Base-by-base conservation (phyloP, 2,113 vertebrate genomes). In the Nanorana parkeri region DNA sequence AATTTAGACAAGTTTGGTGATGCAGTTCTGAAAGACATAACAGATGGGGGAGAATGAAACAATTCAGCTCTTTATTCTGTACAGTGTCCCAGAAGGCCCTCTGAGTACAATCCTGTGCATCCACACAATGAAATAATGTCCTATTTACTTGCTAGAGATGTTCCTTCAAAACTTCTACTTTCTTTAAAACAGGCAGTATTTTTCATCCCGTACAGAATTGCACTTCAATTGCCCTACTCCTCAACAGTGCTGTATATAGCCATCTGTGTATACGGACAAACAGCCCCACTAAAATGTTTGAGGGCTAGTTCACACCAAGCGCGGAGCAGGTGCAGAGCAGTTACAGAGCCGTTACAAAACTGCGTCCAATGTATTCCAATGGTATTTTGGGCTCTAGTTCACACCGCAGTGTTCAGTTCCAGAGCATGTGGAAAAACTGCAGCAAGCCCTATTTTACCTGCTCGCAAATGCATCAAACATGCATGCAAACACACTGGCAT, bases 1-100 rank as follows among this genome's bases (percentile, higher is more conserved):
- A 17, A 67, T 23, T 29, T 51, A 72, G 68, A 72, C 58, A 17
- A 51, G 21, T 61, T 71, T 64, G 60, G 36, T 80, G 32, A 63
- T 64, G 56, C 68, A 72, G 54, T 81, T 61, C 56, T 64, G 17
- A 63, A 54, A 65, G 78, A 54, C 63, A 26, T 77, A 51, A 36
- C 19, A 65, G 74, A 64, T 63, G 60, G 74, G 41, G 74, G 41
- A 47, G 29, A 20, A 47, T 47, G 16, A 26, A 65, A 80, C 78
- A 80, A 80, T 69, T 32, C 54, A 19, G 32, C 52, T 21, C 11
- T 69, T 80, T 80, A 69, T 71, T 51, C 54, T 51, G 17, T 47
- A n/a, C 66, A 68, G 66, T 80, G 66, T 69, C 78, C 52, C 17
- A 24, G n/a, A n/a, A 51, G 54, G 78, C 55, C 21, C 67, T 17